phyloP scores from a whole-genome alignment of 23 tunicate species.

The Phallusia fumigata region DNA sequence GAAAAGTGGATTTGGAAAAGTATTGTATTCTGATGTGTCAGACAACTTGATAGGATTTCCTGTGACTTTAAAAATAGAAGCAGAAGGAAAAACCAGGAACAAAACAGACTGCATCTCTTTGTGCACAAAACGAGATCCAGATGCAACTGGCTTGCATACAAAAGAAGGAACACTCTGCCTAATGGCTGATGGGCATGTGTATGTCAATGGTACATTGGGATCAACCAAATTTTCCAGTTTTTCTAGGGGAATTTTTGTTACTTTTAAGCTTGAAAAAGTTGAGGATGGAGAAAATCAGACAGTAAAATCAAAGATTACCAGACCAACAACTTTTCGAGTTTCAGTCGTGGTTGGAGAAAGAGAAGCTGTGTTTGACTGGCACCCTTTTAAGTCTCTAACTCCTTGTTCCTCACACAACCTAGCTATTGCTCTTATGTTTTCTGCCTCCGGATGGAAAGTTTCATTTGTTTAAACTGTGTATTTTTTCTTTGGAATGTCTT shows the following conservation, averaged over 20 bases:
- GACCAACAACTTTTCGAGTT: conserved; percentile 36
- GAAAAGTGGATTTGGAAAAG: conserved; percentile 29
- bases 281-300: not conserved
- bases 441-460: conserved; percentile 71
- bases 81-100: conserved; percentile 54
- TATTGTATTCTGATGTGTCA: conserved; percentile 64
- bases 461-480: conserved; percentile 29
- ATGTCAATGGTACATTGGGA: conserved; percentile 66
- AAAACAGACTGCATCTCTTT: conserved; percentile 54
- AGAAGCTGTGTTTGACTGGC: conserved; percentile 92
- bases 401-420: conserved; percentile 38
- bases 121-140: conserved; percentile 39
- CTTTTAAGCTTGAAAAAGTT: conserved; percentile 39
- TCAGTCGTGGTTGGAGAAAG: conserved; percentile 55
- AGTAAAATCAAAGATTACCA: conserved; percentile 17
- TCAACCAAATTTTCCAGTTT: conserved; percentile 69
- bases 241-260: conserved; percentile 40
- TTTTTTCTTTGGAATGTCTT: too few species aligned
- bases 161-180: conserved; percentile 52
- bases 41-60: conserved; percentile 62
- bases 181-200: conserved; percentile 60
- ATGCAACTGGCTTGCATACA: conserved; percentile 48
- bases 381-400: conserved; percentile 33
- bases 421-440: conserved; percentile 56
- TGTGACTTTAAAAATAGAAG: conserved; percentile 61